A percentile compares a stretch with the other conserved stretches of the same genome.
Evolutionary conservation across 2,797 vertebrate species (phyloP).

Genomic region (Rallus crepitans): DNA sequence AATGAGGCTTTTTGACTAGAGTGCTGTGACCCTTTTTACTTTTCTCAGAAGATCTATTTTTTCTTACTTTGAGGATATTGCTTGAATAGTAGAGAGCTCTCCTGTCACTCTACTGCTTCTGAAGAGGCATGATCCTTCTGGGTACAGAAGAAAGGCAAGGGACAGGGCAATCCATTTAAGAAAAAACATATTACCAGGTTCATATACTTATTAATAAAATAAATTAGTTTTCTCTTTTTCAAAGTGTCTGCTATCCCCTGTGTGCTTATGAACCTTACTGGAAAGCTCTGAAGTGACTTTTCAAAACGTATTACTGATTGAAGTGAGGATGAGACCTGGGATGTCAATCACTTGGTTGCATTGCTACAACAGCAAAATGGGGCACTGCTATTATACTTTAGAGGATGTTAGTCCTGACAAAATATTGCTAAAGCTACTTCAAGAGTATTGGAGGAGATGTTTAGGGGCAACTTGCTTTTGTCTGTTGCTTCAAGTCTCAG

Average conservation of each 20-base stretch:
- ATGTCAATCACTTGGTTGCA: background rate
- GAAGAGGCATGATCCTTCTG: background rate
- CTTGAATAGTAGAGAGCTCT: background rate
- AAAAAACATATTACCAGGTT: background rate
- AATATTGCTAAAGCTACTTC: background rate
- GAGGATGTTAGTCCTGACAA: background rate
- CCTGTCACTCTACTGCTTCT: background rate
- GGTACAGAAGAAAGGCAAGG: background rate
- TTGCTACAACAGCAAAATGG: background rate
- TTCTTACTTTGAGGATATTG: background rate
- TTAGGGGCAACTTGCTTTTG: background rate
- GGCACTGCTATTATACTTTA: background rate
- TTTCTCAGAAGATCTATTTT: background rate
- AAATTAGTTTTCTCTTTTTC: background rate
- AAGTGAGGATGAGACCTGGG: background rate
- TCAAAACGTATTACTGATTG: background rate
- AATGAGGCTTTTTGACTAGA: background rate
- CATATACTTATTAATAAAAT: background rate
- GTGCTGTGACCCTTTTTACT: background rate
- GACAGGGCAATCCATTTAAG: background rate
- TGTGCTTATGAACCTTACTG: background rate
- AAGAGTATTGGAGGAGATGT: background rate
- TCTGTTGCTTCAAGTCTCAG: background rate
- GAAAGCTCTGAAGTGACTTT: background rate
- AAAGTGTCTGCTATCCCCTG: background rate